Conservation (phyloP, 1,140 invertebrate species). For the Odontomachus brunneus region DNA sequence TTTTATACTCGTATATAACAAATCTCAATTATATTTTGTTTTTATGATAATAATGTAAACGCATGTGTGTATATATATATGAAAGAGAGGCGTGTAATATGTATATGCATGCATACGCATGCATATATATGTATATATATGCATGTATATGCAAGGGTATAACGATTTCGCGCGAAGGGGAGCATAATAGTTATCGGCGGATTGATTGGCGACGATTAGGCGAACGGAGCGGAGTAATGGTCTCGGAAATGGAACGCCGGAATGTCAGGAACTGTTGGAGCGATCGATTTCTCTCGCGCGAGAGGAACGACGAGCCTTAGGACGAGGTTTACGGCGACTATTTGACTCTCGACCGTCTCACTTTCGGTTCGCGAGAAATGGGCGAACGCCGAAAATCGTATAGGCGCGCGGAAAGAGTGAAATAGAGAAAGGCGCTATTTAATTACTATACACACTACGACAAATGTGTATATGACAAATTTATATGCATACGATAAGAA, state of each 20-base stretch:
- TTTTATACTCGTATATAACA: conserved; percentile 76
- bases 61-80: conserved; percentile 57
- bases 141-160: conserved; percentile 49
- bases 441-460: conserved; percentile 68
- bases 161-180: conserved; percentile 62
- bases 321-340: conserved; percentile 69
- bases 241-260: conserved; percentile 31
- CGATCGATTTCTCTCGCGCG: conserved; percentile 46
- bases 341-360: conserved; percentile 69
- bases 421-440: conserved; percentile 68
- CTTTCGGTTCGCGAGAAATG: conserved; percentile 59
- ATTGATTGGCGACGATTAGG: conserved; percentile 40
- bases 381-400: conserved; percentile 70
- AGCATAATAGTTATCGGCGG: conserved; percentile 47
- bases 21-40: conserved; percentile 75
- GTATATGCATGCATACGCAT: conserved; percentile 58
- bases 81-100: conserved; percentile 43
- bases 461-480: conserved; percentile 72
- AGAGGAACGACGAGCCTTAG: conserved; percentile 71
- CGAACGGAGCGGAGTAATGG: conserved; percentile 18
- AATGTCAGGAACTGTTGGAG: conserved; percentile 25
- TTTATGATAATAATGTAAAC: conserved; percentile 62
- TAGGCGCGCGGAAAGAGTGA: conserved; percentile 54
- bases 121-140: conserved; percentile 26
- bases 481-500: conserved; percentile 74